phyloP scores from a whole-genome alignment of 2,888 invertebrate species.

The Microplitis deprimator region DNA sequence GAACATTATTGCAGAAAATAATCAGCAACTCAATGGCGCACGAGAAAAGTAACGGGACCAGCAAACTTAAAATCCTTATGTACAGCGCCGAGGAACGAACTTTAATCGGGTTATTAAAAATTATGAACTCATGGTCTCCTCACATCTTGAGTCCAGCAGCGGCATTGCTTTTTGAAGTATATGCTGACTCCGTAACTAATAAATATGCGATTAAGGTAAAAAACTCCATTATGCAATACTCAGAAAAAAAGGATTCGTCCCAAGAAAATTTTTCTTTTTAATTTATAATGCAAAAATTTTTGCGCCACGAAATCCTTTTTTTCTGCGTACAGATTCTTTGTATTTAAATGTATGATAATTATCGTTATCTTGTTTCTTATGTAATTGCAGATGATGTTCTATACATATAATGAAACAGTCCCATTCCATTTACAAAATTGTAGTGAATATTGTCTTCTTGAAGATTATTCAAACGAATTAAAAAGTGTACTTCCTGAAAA shows the following conservation, averaged over 20 bases:
- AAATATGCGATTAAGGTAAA: constrained; percentile 60
- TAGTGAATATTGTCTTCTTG: not conserved
- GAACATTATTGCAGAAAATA: constrained; percentile 64
- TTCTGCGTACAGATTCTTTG: too few species aligned
- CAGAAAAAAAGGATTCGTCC: not conserved
- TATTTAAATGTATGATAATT: not conserved
- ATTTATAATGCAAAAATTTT: not conserved
- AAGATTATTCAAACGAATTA: not conserved
- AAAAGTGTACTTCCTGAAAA: not conserved
- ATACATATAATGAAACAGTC: not conserved
- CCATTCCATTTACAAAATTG: not conserved
- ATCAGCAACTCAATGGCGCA: constrained; percentile 52
- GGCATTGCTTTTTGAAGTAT: constrained; percentile 62
- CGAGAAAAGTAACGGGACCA: constrained; percentile 17
- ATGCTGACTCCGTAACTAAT: constrained; percentile 46
- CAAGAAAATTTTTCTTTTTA: not conserved
- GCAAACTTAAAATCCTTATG: constrained; percentile 54
- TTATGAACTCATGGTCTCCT: constrained; percentile 59
- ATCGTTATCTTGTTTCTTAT: not conserved
- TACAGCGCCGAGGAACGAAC: constrained; percentile 65
- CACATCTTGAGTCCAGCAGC: constrained; percentile 61
- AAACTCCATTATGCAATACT: not conserved
- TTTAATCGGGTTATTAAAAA: constrained; percentile 60
- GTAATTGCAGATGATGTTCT: not conserved
- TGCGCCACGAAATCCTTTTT: too few species aligned